Evolutionary conservation across 1,140 invertebrate genomes (phyloP), one percentile per base, ranked within the genome.

Genomic region (Chironomus tepperi): DNA sequence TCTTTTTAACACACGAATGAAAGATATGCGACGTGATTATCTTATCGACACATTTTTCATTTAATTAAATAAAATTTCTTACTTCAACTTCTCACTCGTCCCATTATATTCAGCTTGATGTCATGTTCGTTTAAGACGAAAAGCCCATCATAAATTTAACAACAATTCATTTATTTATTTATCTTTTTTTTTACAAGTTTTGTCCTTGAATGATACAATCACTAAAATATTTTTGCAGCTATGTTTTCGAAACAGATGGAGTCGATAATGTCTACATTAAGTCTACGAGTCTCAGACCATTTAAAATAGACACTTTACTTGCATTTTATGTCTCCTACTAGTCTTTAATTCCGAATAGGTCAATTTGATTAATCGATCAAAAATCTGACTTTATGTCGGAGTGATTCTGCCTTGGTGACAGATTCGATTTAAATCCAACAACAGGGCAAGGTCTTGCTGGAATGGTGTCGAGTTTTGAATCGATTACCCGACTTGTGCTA

Each of bases 21-120:
- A 70, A 70, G 19, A 70, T 70, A 21, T 70, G 16, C 19, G 16
- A 70, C 16, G 7, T 70, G 16, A 70, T 70, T 70, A 70, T 70
- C 65, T 70, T 70, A 70, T 70, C 65, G 65, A 70, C 65, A 70
- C 16, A 70, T 19, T 70, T 34, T 34, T 18, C 16, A 18, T 70
- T 70, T 70, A 18, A 70, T 21, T 70, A 70, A 57, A 57, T 57
- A 57, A 57, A n/a, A 12, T 57, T 57, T 57, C 15, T 57, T n/a
- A 3, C 15, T 47, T 47, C 8, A 57, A 57, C n/a, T 57, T 57
- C 47, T 57, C 47, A 57, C 12, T 12, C n/a, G n/a, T 57, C n/a
- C 24, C 24, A 15, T 57, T 57, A n/a, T 57, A n/a, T 57, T 57
- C n/a, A 12, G 12, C n/a, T 57, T 57, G 10, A 57, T 57, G 47